Evolutionary conservation across 2,888 invertebrate species (phyloP), one percentile per base, ranked within the genome.

Genomic region (Ischnura elegans): DNA sequence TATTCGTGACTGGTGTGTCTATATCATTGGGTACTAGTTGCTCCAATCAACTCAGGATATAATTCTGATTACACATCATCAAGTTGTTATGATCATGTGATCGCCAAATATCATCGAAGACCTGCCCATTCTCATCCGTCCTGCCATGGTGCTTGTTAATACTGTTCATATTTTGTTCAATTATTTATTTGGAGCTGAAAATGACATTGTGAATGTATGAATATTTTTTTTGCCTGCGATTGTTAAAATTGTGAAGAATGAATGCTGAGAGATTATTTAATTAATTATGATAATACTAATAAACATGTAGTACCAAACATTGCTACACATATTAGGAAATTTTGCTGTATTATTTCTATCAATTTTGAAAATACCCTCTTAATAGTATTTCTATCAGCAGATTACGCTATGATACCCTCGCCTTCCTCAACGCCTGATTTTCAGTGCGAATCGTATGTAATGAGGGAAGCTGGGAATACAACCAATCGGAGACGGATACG

Each of bases 91-190:
- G 16, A 5, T 25, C 16, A 61, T 61, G n/a, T n/a, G 8, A 61
- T 36, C 36, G 13, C 76, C 36, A 36, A 76, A 29, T 36, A 36
- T 10, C 76, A 76, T 76, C 29, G 13, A 36, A 76, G 10, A 25
- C 36, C 13, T 36, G 76, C 76, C 29, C 36, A 76, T 76, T 76
- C 76, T 16, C 36, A 76, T 76, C 76, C 76, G 76, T 76, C 76
- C 76, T 76, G 36, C 21, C 76, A 76, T 76, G 76, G 76, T 76
- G 76, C 76, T 76, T 36, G 36, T 76, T 76, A 25, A 36, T 76
- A 36, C 16, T 76, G 10, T 76, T 76, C 13, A 76, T 76, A 36
- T 36, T 76, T n/a, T n/a, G n/a, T n/a, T 29, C 29, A 76, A 10
- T 10, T 76, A 76, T 76, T 76, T 76, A 76, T 76, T 76, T 76